Percentiles rank a stretch among this genome's conserved stretches.
These are phyloP conservation scores for Dendrolimus houi DNA, from an alignment of 2,888 invertebrate genomes.

Conservation along the genomic window DNA sequence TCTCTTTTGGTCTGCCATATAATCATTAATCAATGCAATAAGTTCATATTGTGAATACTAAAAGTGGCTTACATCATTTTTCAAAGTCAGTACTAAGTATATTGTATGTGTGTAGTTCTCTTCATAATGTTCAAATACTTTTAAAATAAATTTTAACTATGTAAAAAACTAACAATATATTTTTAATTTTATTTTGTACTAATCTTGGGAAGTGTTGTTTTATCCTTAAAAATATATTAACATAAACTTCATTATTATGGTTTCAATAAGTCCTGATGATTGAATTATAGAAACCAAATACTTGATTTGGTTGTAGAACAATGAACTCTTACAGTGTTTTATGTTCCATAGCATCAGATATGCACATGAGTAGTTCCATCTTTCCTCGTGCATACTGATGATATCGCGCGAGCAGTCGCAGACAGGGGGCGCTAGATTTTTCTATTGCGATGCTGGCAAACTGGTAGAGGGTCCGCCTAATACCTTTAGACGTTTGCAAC, in stretches of 20 bases:
- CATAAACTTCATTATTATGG: conserved; percentile 74
- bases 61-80: conserved; percentile 73
- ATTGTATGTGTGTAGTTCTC: conserved; percentile 76
- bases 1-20: conserved; percentile 76
- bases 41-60: conserved; percentile 74
- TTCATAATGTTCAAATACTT: conserved; percentile 73
- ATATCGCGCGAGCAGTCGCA: too few species aligned
- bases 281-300: neutral
- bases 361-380: too few species aligned
- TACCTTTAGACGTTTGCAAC: too few species aligned
- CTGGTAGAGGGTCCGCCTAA: too few species aligned
- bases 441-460: too few species aligned
- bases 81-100: conserved; percentile 71
- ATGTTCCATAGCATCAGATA: too few species aligned
- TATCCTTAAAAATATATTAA: conserved; percentile 77
- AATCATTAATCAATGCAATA: conserved; percentile 71
- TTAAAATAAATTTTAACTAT: conserved; percentile 73
- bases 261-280: conserved; percentile 55
- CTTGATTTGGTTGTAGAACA: neutral
- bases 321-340: too few species aligned
- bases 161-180: conserved; percentile 77
- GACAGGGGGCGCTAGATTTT: too few species aligned
- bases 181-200: conserved; percentile 77
- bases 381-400: too few species aligned
- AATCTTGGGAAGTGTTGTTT: conserved; percentile 77